Base-by-base conservation (phyloP, 2,888 invertebrate genomes). In the Steinernema scapterisci region DNA sequence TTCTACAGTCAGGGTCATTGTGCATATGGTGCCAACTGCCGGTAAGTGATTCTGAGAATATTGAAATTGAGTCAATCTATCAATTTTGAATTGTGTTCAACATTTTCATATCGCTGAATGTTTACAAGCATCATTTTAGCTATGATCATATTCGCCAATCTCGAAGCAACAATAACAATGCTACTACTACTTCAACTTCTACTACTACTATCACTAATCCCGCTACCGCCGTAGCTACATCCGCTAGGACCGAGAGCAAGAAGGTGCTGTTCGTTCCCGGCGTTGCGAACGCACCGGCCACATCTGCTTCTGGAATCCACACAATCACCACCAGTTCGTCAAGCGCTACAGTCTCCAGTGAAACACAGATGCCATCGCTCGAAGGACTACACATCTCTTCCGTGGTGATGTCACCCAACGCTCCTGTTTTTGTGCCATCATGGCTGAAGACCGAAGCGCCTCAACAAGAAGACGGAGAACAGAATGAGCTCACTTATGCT, bases 1-100 rank as follows among this genome's bases (percentile, higher is more conserved):
- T 82, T 81, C 54, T 82, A 82, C 75, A 56, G 79, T 19, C 76
- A 74, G 31, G 85, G 85, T 43, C 76, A 79, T 73, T 85, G 79
- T 45, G 77, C 75, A 6, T 84, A 78, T 74, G 84, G 84, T 2
- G 73, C 74, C 0, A 74, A 76, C 6, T 85, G 85, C 76, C 78
- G 83, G 81, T 81, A 43, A 74, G 70, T 13, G 2, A 16, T 52
- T n/a, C n/a, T n/a, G n/a, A n/a, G n/a, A n/a, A n/a, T n/a, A n/a
- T n/a, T n/a, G n/a, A n/a, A n/a, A n/a, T n/a, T n/a, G n/a, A n/a
- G n/a, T n/a, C n/a, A n/a, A n/a, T n/a, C n/a, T n/a, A n/a, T n/a
- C n/a, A n/a, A n/a, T n/a, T n/a, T n/a, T n/a, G n/a, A n/a, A n/a
- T 52, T 21, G 19, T 52, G 9, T 44, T 44, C 45, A 11, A 44